Conservation (phyloP, 2,888 invertebrate species). For the Drosophila maculinotata region DNA sequence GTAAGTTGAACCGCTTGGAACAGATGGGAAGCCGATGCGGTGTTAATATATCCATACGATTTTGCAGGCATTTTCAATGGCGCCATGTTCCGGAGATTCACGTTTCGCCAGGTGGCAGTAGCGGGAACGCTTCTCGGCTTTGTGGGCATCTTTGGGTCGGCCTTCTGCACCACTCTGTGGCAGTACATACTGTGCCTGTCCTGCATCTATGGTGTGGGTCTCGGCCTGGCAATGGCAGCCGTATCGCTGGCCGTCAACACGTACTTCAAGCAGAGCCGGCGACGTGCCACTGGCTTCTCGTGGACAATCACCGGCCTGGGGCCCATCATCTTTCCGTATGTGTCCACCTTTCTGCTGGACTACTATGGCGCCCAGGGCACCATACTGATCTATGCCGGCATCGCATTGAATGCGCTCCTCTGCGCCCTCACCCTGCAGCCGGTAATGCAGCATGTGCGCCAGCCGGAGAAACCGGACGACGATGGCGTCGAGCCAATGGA, state of each 20-base stretch:
- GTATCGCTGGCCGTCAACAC: slow-evolving; percentile 90
- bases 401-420: slow-evolving; percentile 88
- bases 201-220: slow-evolving; percentile 88
- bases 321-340: slow-evolving; percentile 90
- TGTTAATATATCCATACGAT: too few relatives aligned
- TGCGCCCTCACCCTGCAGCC: slow-evolving; percentile 90
- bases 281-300: slow-evolving; percentile 89
- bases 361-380: slow-evolving; percentile 89
- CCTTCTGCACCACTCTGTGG: slow-evolving; percentile 88
- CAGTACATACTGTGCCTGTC: slow-evolving; percentile 89
- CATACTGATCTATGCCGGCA: slow-evolving; percentile 88
- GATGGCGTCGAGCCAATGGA: slow-evolving; percentile 22
- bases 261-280: slow-evolving; percentile 89
- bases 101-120: slow-evolving; percentile 89
- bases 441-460: slow-evolving; percentile 89
- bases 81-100: slow-evolving; percentile 89
- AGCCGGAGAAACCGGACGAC: slow-evolving; percentile 70
- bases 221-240: slow-evolving; percentile 89
- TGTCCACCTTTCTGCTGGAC: slow-evolving; percentile 88
- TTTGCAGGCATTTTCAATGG: slow-evolving; percentile 87
- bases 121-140: slow-evolving; percentile 87
- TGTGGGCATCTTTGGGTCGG: slow-evolving; percentile 87
- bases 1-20: too few relatives aligned
- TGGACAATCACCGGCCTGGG: slow-evolving; percentile 91
- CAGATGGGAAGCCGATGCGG: too few relatives aligned